These are phyloP conservation scores for Triplophysa tibetana DNA, from an alignment of 2,113 vertebrate species.

Conservation along the genomic window DNA sequence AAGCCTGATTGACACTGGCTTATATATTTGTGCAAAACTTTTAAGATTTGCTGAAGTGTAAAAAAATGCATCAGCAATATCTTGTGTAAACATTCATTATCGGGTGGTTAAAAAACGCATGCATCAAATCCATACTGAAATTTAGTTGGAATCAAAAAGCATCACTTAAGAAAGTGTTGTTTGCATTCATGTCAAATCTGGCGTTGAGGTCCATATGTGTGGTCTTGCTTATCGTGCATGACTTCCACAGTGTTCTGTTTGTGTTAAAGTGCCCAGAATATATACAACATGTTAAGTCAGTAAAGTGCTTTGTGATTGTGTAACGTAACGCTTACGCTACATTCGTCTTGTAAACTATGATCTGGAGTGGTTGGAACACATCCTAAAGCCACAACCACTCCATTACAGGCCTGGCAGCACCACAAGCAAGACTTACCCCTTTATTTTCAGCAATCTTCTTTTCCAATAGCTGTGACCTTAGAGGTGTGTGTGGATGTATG, in stretches of 20 bases:
- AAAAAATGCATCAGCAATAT: too few relatives aligned
- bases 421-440: neutral
- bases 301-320: conserved; percentile 8
- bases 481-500: neutral
- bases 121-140: too few relatives aligned
- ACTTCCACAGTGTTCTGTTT: conserved; percentile 1
- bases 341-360: neutral
- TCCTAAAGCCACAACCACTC: conserved; percentile 26
- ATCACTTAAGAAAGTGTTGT: too few relatives aligned
- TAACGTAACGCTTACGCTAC: too few relatives aligned
- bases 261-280: neutral
- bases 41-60: too few relatives aligned
- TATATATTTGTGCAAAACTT: too few relatives aligned
- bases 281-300: neutral
- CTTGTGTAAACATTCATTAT: too few relatives aligned
- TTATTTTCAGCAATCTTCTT: conserved; percentile 28
- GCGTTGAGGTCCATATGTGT: conserved; percentile 3
- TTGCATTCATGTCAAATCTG: neutral
- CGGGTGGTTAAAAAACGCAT: too few relatives aligned
- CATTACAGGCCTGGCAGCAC: conserved; percentile 23
- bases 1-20: too few relatives aligned
- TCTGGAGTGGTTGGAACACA: conserved; percentile 20
- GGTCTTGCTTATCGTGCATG: conserved; percentile 6
- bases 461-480: conserved; percentile 14
- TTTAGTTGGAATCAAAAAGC: too few relatives aligned